Conservation (phyloP, 2,888 invertebrate genomes). For the Chorisops tibialis region DNA sequence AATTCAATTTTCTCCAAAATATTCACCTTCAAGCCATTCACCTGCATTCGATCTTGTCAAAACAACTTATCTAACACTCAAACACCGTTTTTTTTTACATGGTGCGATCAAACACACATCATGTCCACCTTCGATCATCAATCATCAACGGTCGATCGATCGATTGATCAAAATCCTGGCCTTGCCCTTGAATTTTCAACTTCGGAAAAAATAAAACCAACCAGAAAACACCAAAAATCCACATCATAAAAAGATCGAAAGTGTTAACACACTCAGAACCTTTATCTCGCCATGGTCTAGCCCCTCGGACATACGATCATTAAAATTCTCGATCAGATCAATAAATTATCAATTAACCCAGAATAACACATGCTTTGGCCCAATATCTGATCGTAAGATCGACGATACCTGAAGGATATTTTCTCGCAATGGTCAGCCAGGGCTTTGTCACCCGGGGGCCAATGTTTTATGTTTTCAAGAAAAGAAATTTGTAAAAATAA, state of each 20-base stretch:
- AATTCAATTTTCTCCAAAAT: no score
- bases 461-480: not conserved
- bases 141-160: slow-evolving; percentile 5
- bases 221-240: not conserved
- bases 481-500: not conserved
- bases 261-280: slow-evolving; percentile 19
- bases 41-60: slow-evolving; percentile 13
- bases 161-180: not conserved
- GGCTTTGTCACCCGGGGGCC: not conserved
- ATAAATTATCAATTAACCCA: slow-evolving; percentile 28
- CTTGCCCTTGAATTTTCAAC: slow-evolving; percentile 16
- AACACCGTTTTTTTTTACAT: not conserved
- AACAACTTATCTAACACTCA: not conserved
- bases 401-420: not conserved
- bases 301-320: slow-evolving; percentile 13
- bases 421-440: not conserved
- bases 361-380: slow-evolving; percentile 23
- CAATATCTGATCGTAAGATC: slow-evolving; percentile 8
- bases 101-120: no score
- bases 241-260: slow-evolving; percentile 14
- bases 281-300: not conserved
- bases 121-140: not conserved
- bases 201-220: not conserved
- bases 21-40: not conserved
- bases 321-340: slow-evolving; percentile 29